Conservation (phyloP, 2,888 invertebrate species). For the Volucella inanis region DNA sequence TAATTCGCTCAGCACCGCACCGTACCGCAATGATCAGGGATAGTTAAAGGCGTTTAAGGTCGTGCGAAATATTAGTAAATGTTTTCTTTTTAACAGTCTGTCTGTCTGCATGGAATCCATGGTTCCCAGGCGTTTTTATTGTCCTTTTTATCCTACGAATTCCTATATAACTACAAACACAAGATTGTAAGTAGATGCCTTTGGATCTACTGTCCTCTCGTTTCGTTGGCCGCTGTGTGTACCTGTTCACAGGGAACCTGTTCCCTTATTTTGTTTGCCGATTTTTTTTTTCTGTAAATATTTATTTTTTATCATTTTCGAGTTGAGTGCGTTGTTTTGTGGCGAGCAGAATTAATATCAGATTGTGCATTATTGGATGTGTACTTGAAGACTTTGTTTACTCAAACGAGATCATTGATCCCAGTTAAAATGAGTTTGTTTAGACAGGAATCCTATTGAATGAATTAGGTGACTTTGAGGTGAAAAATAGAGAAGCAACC, state of each 20-base stretch:
- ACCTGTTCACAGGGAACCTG: slow-evolving; percentile 52
- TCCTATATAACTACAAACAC: slow-evolving; percentile 1
- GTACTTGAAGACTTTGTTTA: no score
- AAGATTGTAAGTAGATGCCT: neutral
- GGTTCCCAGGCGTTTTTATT: slow-evolving; percentile 59
- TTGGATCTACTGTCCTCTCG: slow-evolving; percentile 19
- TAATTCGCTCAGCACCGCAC: slow-evolving; percentile 8
- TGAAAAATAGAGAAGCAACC: no score
- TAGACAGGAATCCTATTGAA: no score
- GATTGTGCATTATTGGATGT: slow-evolving; percentile 2
- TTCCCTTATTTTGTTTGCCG: slow-evolving; percentile 23
- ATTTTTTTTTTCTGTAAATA: slow-evolving; percentile 48
- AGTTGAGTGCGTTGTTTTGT: slow-evolving; percentile 43
- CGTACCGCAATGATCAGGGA: slow-evolving; percentile 8
- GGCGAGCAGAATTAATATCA: slow-evolving; percentile 23
- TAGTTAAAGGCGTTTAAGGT: slow-evolving; percentile 53
- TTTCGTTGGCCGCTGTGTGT: slow-evolving; percentile 8
- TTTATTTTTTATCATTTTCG: slow-evolving; percentile 43
- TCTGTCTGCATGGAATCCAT: slow-evolving; percentile 54
- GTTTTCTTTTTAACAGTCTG: slow-evolving; percentile 35
- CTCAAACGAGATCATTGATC: no score
- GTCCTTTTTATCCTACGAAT: slow-evolving; percentile 32
- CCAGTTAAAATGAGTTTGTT: no score
- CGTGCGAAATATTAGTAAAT: slow-evolving; percentile 67
- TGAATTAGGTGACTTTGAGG: no score